A percentile compares a stretch with the other conserved stretches of the same genome.
Evolutionary conservation across 2,113 vertebrate species (phyloP).

Genomic region (Trachemys scripta): DNA sequence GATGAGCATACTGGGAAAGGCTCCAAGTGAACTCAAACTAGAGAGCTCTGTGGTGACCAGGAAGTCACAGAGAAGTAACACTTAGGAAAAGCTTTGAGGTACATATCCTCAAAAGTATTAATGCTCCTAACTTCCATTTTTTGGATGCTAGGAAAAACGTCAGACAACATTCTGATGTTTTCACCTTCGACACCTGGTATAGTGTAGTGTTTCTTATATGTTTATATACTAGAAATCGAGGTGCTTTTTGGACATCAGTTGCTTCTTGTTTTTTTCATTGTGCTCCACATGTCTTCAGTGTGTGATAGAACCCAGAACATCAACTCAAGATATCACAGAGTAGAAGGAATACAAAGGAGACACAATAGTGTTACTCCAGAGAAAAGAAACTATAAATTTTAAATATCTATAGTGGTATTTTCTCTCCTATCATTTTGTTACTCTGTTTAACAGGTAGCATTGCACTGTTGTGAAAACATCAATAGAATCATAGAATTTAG

Average conservation of each 20-base stretch:
- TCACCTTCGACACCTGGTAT: neutral
- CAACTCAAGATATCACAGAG: neutral
- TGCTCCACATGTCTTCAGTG: neutral
- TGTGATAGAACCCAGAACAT: neutral
- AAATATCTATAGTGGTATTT: no score
- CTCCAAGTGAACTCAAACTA: neutral
- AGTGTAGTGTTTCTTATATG: neutral
- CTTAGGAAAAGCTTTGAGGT: neutral
- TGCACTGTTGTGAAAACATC: neutral
- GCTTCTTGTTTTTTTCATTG: neutral
- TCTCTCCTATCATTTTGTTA: neutral
- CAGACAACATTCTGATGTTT: neutral
- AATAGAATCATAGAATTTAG: neutral
- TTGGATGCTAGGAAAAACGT: neutral
- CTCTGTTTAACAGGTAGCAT: neutral
- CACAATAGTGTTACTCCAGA: neutral
- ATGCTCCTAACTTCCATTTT: neutral
- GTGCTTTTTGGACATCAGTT: neutral
- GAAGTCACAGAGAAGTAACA: neutral
- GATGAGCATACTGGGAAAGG: neutral
- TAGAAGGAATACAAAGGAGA: neutral
- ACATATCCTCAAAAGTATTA: neutral
- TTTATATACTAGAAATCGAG: neutral
- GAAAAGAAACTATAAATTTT: neutral
- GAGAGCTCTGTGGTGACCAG: neutral